These are phyloP conservation scores for Probaryconus sp. DNA, from an alignment of 1,140 invertebrate genomes.

Conservation along the genomic window DNA sequence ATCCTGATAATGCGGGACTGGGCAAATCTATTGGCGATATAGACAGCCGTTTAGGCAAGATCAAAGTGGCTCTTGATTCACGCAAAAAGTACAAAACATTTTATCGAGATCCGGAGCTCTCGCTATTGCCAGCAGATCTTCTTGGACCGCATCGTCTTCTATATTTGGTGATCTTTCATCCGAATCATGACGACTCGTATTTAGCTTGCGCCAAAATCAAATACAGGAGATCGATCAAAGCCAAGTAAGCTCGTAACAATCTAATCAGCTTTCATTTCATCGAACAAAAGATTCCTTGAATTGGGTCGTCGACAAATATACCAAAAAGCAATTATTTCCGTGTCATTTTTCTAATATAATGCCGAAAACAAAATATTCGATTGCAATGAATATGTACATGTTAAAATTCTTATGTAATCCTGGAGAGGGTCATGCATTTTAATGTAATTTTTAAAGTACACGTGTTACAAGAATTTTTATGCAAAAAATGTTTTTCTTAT, in stretches of 20 bases:
- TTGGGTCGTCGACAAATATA: conserved; percentile 43
- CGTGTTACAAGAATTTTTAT: no score
- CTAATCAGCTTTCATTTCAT: conserved; percentile 43
- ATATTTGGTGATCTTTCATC: conserved; percentile 92
- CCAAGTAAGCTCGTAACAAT: conserved; percentile 81
- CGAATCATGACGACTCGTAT: conserved; percentile 86
- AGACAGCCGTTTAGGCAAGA: conserved; percentile 85
- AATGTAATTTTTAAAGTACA: no score
- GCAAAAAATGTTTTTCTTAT: no score
- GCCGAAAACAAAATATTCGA: conserved; percentile 23
- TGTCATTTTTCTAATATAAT: conserved; percentile 30
- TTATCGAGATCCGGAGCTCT: conserved; percentile 83
- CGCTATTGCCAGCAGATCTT: conserved; percentile 83
- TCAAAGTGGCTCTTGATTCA: conserved; percentile 83
- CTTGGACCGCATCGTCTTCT: conserved; percentile 85
- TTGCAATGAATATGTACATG: conserved; percentile 44
- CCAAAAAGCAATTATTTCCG: conserved; percentile 46
- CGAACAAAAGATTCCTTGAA: conserved; percentile 50
- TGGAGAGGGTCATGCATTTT: no score
- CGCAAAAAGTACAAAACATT: conserved; percentile 79
- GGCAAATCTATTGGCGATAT: conserved; percentile 89
- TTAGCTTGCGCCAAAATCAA: conserved; percentile 91
- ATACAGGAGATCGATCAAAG: conserved; percentile 81
- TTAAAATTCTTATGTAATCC: no score
- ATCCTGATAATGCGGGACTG: conserved; percentile 86